Base-by-base conservation (phyloP, 1,140 invertebrate species). In the Rhyacophila brunnea region DNA sequence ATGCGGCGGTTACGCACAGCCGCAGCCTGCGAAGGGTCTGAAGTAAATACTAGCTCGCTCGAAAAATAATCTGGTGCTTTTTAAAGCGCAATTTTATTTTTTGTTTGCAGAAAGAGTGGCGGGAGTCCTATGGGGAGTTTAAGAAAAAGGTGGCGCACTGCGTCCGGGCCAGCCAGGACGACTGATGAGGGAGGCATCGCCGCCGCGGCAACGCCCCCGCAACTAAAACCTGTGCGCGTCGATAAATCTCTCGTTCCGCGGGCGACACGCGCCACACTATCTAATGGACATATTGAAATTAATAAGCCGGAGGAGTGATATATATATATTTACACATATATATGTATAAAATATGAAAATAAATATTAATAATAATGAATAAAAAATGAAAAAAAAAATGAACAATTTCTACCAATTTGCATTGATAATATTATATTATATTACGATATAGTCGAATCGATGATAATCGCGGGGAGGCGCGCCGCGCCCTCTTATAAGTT, bases 121-220 rank as follows among this genome's bases (percentile, higher is more conserved):
- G 95, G 77, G 94, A 96, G 82, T 88, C 91, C 77, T 94, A 93
- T 81, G 79, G 86, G 75, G 93, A 95, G 80, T 98, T 97, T 81
- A 97, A 96, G 84, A 86, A 91, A 80, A 95, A 93, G 85, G 95
- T 98, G 68, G 92, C 92, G 65, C 84, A 89, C 79, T 96, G 93
- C 83, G 94, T 97, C 73, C 85, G 94, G 81, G 95, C 92, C 85
- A 96, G 93, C 87, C 94, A 96, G 87, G 95, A 97, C 80, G 92
- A 93, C 79, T 89, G 87, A 85, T 85, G 87, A 85, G 89, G 88
- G 82, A 79, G 73, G 67, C 58, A 46, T 32, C 19, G 23, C 9
- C 23, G 23, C 9, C 23, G 3, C 23, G 23, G 23, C 9, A 28
- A 28, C 3, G n/a, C n/a, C n/a, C n/a, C n/a, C n/a, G 23, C 23